These are phyloP conservation scores for Macrotrachela quadricornifera DNA, from an alignment of 1,140 invertebrate species.

Conservation along the genomic window DNA sequence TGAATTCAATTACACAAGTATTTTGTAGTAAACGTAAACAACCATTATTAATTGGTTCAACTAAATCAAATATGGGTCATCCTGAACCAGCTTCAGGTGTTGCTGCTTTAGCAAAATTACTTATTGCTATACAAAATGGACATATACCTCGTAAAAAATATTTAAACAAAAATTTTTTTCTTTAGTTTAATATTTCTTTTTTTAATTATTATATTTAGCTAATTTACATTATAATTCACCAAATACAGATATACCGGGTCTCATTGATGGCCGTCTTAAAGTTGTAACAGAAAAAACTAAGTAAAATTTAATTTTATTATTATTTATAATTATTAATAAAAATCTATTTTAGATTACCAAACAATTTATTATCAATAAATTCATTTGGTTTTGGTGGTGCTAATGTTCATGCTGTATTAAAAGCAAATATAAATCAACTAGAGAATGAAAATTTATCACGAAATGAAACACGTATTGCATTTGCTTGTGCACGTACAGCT, in stretches of 20 bases:
- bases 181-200: too few relatives aligned
- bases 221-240: slow-evolving; percentile 71
- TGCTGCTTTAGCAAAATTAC: slow-evolving; percentile 16
- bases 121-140: slow-evolving; percentile 4
- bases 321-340: background rate
- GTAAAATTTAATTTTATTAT: slow-evolving; percentile 17
- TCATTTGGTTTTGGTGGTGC: slow-evolving; percentile 93
- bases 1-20: slow-evolving; percentile 69
- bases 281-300: slow-evolving; percentile 55
- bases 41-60: slow-evolving; percentile 70
- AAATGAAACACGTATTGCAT: slow-evolving; percentile 34
- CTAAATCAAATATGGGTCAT: slow-evolving; percentile 95
- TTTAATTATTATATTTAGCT: slow-evolving; percentile 13
- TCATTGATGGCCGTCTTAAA: slow-evolving; percentile 60
- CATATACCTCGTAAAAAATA: background rate
- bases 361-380: slow-evolving; percentile 59
- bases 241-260: slow-evolving; percentile 64
- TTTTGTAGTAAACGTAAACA: slow-evolving; percentile 55
- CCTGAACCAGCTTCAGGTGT: slow-evolving; percentile 75
- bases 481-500: slow-evolving; percentile 60
- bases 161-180: too few relatives aligned
- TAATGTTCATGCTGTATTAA: slow-evolving; percentile 69
- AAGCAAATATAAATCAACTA: slow-evolving; percentile 28
- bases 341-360: background rate
- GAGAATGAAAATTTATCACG: slow-evolving; percentile 32